phyloP scores from a whole-genome alignment of 2,888 invertebrate genomes.

The Lasioglossum malachurum region DNA sequence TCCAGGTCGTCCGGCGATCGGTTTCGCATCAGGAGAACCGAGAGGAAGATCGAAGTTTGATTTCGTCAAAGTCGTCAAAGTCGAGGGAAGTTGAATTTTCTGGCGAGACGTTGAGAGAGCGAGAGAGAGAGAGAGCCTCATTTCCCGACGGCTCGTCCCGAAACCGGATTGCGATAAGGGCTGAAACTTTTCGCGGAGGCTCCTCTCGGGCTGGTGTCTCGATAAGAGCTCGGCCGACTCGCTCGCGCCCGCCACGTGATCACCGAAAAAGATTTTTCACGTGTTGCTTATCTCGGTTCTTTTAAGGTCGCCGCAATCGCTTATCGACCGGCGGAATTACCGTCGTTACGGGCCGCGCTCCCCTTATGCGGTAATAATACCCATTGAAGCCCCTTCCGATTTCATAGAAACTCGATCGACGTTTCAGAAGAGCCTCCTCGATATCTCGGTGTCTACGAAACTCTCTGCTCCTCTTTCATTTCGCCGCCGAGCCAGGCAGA shows the following conservation, averaged over 20 bases:
- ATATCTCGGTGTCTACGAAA: slow-evolving; percentile 30
- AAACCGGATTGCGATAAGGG: slow-evolving; percentile 16
- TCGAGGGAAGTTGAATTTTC: not conserved
- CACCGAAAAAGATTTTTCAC: slow-evolving; percentile 59
- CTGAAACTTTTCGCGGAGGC: slow-evolving; percentile 23
- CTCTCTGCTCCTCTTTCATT: slow-evolving; percentile 12
- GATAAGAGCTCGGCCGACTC: slow-evolving; percentile 46
- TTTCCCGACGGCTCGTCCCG: not conserved
- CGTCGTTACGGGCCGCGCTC: slow-evolving; percentile 56
- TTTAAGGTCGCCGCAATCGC: slow-evolving; percentile 38
- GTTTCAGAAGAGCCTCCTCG: slow-evolving; percentile 38
- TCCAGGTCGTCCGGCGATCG: not conserved
- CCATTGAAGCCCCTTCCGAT: slow-evolving; percentile 49
- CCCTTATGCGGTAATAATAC: slow-evolving; percentile 61
- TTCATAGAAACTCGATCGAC: slow-evolving; percentile 56
- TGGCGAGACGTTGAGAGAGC: not conserved
- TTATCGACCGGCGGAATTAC: slow-evolving; percentile 59
- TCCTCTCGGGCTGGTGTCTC: slow-evolving; percentile 4
- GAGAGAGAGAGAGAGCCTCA: not conserved
- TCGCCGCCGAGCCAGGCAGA: not conserved
- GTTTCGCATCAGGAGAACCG: not conserved
- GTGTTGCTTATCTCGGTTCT: slow-evolving; percentile 63
- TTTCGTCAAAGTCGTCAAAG: not conserved
- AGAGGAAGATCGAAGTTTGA: not conserved
- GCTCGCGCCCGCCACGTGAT: slow-evolving; percentile 13